Evolutionary conservation across 1,140 invertebrate genomes (phyloP).

Genomic region (Lepidostoma basale): DNA sequence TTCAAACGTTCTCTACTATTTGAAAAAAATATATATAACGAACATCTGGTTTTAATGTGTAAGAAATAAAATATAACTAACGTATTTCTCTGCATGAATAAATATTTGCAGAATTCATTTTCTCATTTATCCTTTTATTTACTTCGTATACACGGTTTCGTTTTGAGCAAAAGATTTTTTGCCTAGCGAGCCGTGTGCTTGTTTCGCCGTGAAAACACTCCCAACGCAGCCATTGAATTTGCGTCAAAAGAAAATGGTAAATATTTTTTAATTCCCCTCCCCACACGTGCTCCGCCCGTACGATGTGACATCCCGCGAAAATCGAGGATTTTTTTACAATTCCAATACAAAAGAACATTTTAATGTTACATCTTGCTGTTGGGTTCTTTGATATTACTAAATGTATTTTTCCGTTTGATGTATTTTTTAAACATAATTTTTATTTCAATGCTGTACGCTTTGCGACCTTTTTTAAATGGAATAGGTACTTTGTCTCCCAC

Average conservation of each 20-base stretch:
- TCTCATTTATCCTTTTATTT: no score
- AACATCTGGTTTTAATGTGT: no score
- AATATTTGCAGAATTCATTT: no score
- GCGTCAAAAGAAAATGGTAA: neutral
- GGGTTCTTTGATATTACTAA: neutral
- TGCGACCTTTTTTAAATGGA: neutral
- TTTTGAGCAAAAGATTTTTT: neutral
- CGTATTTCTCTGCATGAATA: no score
- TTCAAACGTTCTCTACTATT: no score
- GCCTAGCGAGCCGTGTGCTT: neutral
- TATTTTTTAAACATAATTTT: constrained; percentile 13
- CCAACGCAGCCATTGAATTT: neutral
- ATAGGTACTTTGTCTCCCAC: no score
- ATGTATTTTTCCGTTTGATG: neutral
- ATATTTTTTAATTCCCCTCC: neutral
- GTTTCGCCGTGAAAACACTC: neutral
- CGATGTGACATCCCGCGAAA: no score
- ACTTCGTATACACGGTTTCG: no score
- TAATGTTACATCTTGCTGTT: neutral
- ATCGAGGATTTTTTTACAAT: neutral
- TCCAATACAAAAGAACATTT: neutral
- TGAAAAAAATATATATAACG: no score
- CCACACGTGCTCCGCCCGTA: no score
- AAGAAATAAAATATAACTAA: no score
- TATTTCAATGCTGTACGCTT: neutral